Conservation (phyloP, 2,888 invertebrate species). For the Melanargia galathea region DNA sequence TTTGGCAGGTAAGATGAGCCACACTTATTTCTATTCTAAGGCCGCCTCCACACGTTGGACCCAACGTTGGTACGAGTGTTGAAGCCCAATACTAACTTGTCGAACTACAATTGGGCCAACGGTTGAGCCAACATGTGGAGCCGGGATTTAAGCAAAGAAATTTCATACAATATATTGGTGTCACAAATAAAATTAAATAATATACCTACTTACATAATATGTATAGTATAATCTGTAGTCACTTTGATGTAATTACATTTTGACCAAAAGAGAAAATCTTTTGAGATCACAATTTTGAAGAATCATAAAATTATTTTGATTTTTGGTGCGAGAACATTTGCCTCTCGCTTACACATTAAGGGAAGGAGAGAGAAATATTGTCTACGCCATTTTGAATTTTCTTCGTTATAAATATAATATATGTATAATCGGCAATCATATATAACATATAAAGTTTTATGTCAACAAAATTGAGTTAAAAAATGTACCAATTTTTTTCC, state of each 20-base stretch:
- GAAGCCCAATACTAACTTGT: no score
- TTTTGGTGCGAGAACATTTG: background rate
- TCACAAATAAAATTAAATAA: constrained; percentile 9
- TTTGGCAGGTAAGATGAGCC: constrained; percentile 35
- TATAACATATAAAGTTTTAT: background rate
- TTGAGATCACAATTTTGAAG: background rate
- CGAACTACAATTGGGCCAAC: no score
- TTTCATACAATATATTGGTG: constrained; percentile 4
- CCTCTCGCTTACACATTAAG: background rate
- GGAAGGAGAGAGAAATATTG: background rate
- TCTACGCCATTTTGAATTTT: background rate
- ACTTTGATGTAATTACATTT: background rate
- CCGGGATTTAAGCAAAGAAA: no score
- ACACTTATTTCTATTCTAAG: constrained; percentile 18
- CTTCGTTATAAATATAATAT: background rate
- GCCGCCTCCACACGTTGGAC: no score
- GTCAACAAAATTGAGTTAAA: background rate
- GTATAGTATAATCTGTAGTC: background rate
- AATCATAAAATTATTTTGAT: background rate
- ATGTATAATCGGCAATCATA: background rate
- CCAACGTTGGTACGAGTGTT: no score
- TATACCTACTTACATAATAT: background rate
- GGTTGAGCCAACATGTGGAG: no score
- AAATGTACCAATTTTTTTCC: background rate
- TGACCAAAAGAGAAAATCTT: background rate